Conservation (phyloP, 1,140 invertebrate genomes). For the Orchestia grillus region DNA sequence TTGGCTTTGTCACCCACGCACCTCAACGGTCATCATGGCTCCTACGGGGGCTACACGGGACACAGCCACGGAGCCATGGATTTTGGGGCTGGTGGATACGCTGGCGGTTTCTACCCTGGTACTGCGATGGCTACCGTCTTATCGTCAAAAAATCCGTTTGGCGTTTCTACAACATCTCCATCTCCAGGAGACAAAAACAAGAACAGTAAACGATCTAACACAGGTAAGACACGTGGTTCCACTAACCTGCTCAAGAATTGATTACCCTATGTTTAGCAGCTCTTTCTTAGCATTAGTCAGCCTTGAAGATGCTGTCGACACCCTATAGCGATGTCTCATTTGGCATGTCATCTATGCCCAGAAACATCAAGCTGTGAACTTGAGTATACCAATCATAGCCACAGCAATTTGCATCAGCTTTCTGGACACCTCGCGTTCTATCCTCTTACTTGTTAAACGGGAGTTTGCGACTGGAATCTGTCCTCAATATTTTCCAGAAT, state of each 20-base stretch:
- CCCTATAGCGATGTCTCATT: conserved; percentile 7
- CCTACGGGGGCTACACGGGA: conserved; percentile 44
- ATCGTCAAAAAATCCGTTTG: conserved; percentile 71
- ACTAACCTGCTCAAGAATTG: conserved; percentile 69
- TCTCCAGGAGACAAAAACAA: conserved; percentile 69
- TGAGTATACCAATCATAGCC: not conserved
- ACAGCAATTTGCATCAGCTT: not conserved
- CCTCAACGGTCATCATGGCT: conserved; percentile 10
- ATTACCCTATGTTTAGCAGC: conserved; percentile 69
- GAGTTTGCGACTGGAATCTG: not conserved
- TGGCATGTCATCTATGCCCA: not conserved
- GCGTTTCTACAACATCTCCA: conserved; percentile 65
- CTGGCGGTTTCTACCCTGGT: conserved; percentile 71
- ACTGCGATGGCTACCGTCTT: conserved; percentile 71
- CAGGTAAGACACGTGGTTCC: conserved; percentile 73
- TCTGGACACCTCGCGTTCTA: not conserved
- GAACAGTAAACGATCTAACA: conserved; percentile 73
- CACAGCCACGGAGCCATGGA: conserved; percentile 70
- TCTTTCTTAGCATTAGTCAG: conserved; percentile 32
- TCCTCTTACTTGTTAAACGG: not conserved
- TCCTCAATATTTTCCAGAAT: not conserved
- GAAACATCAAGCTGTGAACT: conserved; percentile 1
- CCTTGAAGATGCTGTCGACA: not conserved
- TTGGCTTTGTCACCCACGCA: conserved; percentile 5
- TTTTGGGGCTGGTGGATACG: conserved; percentile 69